A percentile compares a stretch with the other conserved stretches of the same genome.
phyloP scores from a whole-genome alignment of 2,113 vertebrate genomes.

The Oriolus oriolus region DNA sequence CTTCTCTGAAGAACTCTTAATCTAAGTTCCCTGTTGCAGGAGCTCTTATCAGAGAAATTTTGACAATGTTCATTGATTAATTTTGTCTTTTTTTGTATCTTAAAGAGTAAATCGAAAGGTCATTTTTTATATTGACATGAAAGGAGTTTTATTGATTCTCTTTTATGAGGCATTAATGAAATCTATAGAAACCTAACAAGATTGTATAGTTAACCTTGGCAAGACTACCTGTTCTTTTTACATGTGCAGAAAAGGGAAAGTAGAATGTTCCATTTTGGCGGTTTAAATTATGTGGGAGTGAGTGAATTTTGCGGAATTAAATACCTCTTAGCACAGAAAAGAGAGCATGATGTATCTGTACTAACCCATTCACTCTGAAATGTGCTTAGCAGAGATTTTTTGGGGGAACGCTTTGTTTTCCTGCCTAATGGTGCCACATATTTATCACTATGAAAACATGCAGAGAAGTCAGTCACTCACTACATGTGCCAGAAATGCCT shows the following conservation, averaged over 20 bases:
- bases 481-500: slow-evolving; percentile 20
- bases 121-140: slow-evolving; percentile 37
- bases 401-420: slow-evolving; percentile 20
- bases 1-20: neutral
- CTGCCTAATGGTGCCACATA: neutral
- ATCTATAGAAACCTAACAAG: slow-evolving; percentile 55
- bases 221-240: neutral
- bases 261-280: neutral
- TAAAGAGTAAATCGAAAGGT: slow-evolving; percentile 54
- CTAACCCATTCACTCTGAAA: slow-evolving; percentile 32
- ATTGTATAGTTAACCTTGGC: slow-evolving; percentile 35
- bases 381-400: slow-evolving; percentile 35
- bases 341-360: neutral
- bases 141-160: slow-evolving; percentile 55
- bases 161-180: slow-evolving; percentile 56
- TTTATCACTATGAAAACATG: slow-evolving; percentile 61
- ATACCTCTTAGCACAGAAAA: slow-evolving; percentile 2
- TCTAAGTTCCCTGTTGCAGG: neutral
- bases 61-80: slow-evolving; percentile 28
- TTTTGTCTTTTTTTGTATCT: neutral
- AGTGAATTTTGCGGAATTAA: neutral
- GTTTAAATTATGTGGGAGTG: neutral
- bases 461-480: slow-evolving; percentile 12
- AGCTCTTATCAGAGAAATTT: neutral
- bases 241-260: slow-evolving; percentile 1